Evolutionary conservation across 2,113 vertebrate species (phyloP), one percentile per base, ranked within the genome.

Genomic region (Rissa tridactyla): DNA sequence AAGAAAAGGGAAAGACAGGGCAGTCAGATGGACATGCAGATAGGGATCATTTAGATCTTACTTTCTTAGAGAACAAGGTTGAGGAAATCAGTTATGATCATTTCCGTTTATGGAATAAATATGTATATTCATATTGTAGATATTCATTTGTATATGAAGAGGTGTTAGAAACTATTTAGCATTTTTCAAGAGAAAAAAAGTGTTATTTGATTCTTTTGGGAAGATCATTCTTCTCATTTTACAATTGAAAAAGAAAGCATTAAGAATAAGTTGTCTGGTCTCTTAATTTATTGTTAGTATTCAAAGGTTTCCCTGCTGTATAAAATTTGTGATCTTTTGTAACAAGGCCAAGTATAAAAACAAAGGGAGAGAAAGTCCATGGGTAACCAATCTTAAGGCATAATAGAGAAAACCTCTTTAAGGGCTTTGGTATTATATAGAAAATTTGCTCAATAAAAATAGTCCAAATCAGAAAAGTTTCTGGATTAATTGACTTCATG

Each of bases 271-370:
- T 88, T 22, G 0, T 88, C 60, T 88, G 22, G 51, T 82, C 38
- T 88, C 52, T 77, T 80, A 93, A 90, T 92, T 96, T 73, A 88
- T 73, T 83, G 68, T 86, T 92, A 7, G 47, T 83, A 7, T 94
- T 96, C 85, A 94, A 88, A 94, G 55, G 15, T 83, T 95, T 92
- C 51, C 60, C 77, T 95, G 42, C 46, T 81, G 51, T 49, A 90
- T 86, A 88, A 95, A 95, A 91, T 88, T 40, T 90, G 17, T 88
- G 42, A 68, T 90, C 25, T 79, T 96, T 94, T 95, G 76, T 93
- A 77, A 83, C 32, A 75, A 70, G 36, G 71, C 92, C 92, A 96
- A 93, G 47, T 80, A 75, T 18, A 60, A 90, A 95, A 90, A 94
- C 60, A 92, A 91, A 94, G n/a, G 36, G 22, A 92, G 51, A 92